These are phyloP conservation scores for Tiaroga cobitis DNA, from an alignment of 2,797 vertebrate genomes.

Conservation along the genomic window DNA sequence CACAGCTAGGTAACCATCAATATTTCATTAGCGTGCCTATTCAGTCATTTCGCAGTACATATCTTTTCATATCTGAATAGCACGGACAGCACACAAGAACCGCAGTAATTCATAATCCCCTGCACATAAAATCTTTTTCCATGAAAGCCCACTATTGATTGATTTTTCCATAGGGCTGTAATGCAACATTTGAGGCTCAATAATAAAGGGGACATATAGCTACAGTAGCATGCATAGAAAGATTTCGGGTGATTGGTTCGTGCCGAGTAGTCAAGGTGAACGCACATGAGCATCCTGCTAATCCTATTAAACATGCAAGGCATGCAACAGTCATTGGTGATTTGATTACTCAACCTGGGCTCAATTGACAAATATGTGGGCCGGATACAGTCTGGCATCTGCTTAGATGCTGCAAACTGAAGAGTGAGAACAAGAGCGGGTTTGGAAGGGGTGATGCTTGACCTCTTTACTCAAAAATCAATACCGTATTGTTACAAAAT, in stretches of 20 bases:
- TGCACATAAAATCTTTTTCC: constrained; percentile 27
- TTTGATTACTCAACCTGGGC: constrained; percentile 28
- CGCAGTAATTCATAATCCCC: neutral
- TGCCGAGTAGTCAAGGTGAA: constrained; percentile 34
- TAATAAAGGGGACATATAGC: constrained; percentile 24
- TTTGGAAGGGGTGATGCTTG: neutral
- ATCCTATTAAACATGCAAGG: constrained; percentile 42
- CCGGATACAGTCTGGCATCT: constrained; percentile 1
- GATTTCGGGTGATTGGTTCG: constrained; percentile 10
- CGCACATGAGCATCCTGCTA: constrained; percentile 19
- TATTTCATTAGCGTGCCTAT: constrained; percentile 22
- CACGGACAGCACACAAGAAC: neutral
- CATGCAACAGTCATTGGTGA: constrained; percentile 7
- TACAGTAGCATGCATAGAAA: neutral
- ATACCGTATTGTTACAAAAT: neutral
- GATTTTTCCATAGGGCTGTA: neutral
- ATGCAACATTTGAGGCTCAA: constrained; percentile 30
- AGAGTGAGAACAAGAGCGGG: neutral
- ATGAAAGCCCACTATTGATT: constrained; percentile 28
- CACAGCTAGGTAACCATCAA: constrained; percentile 2
- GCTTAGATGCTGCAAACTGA: neutral
- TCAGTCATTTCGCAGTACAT: constrained; percentile 13
- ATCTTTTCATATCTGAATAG: constrained; percentile 16
- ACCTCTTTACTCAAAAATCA: neutral
- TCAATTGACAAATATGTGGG: constrained; percentile 16